Evolutionary conservation across 2,888 invertebrate species (phyloP).

Genomic region (Diarsia rubi): DNA sequence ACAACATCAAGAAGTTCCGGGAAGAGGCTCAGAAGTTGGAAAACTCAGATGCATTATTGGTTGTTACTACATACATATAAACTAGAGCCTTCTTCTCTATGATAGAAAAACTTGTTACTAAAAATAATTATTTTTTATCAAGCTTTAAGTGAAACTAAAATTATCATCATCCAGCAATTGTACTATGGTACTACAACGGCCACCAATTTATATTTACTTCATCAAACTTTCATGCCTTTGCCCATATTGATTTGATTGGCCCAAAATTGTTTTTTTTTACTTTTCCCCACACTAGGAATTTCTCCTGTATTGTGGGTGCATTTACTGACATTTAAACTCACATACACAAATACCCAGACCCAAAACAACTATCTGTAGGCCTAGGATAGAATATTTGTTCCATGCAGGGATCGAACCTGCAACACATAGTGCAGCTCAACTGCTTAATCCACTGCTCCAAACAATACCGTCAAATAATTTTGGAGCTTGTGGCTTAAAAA

Average conservation of each 20-base stretch:
- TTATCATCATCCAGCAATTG: not conserved
- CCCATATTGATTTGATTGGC: not conserved
- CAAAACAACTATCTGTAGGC: no score
- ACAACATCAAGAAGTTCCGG: constrained; percentile 98
- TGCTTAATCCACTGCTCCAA: no score
- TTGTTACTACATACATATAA: constrained; percentile 44
- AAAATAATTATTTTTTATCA: not conserved
- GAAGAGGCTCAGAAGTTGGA: constrained; percentile 99
- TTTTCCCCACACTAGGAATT: no score
- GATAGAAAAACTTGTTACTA: not conserved
- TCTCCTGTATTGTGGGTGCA: no score
- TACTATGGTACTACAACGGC: not conserved
- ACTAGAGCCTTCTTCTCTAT: not conserved
- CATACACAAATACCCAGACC: no score
- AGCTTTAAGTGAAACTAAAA: not conserved
- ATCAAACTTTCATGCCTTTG: not conserved
- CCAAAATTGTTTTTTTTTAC: no score
- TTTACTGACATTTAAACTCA: no score
- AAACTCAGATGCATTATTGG: constrained; percentile 98
- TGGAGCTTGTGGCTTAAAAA: no score
- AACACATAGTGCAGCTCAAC: no score
- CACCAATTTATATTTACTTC: not conserved
- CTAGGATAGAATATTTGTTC: no score
- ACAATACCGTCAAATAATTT: no score
- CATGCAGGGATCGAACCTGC: no score